Base-by-base conservation (phyloP, 2,797 vertebrate genomes). In the Heteromormyrus szaboi region DNA sequence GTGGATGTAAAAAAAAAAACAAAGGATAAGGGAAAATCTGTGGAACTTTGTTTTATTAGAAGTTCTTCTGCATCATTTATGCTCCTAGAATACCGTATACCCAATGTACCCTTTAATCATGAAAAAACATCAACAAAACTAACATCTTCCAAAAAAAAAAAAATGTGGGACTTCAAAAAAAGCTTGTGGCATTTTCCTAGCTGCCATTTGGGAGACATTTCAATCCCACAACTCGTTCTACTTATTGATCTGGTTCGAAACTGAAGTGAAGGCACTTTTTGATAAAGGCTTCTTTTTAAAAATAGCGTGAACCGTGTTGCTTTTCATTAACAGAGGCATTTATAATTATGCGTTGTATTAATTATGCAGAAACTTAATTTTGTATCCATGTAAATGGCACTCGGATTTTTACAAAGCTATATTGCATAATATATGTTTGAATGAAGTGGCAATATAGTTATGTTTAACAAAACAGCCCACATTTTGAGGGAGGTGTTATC, bases 1-100 rank as follows among this genome's bases (percentile, higher is more conserved):
- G 87, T 5, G 79, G 81, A 56, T 84, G 59, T 29, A 17, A 81
- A 85, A 84, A 25, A 25, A 84, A 88, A 89, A 72, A 65, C 56
- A 88, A 88, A 85, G 56, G 54, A 14, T 19, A 59, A 68, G 29
- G 62, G 29, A 62, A 37, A 54, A 85, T 88, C 56, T 29, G 17
- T 37, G 1, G 44, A 48, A 7, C 19, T 14, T 4, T 37, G 65
- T 56, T 87, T 76, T 33, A 25, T 50, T 85, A 29, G 25, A 17
- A 51, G 83, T 17, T 85, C 19, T 51, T 48, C 14, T 48, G 37
- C 12, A 54, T 44, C 29, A 19, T 22, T 86, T 50, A 14, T 29
- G 56, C 53, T n/a, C 17, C 12, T 56, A 56, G 37, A 62, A 59
- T 53, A 46, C 76, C 12, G 56, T 48, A 46, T 46, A 2, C 8